Conservation (phyloP, 2,797 vertebrate species). For the Peromyscus attwateri region DNA sequence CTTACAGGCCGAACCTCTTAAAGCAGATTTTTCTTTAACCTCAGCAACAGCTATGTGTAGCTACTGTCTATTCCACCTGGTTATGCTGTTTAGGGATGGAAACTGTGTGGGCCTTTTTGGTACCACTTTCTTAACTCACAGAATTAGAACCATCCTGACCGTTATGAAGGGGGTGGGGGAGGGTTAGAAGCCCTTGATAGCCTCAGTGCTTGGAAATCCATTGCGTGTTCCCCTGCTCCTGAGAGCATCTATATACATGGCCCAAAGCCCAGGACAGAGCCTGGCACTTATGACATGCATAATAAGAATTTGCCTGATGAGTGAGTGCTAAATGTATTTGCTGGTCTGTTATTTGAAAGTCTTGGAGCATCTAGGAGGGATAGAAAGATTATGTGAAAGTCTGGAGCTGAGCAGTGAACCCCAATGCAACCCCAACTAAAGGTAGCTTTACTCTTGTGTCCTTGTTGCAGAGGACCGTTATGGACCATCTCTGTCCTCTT, state of each 20-base stretch:
- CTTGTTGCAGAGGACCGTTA: neutral
- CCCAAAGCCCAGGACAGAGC: neutral
- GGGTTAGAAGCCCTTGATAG: neutral
- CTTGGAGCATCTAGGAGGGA: neutral
- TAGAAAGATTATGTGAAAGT: slow-evolving; percentile 17
- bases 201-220: neutral
- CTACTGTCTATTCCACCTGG: neutral
- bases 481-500: neutral
- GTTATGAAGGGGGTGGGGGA: neutral
- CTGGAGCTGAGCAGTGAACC: neutral
- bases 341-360: neutral
- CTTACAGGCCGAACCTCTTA: neutral
- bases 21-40: neutral
- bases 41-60: neutral
- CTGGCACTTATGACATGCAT: neutral
- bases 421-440: neutral
- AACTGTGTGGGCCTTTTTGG: neutral
- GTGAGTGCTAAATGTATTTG: neutral
- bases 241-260: neutral
- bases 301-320: neutral
- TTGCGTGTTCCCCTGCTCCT: neutral
- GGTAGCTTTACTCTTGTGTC: neutral
- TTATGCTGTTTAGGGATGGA: neutral
- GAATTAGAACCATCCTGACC: neutral
- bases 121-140: neutral